phyloP scores from a whole-genome alignment of 1,140 invertebrate species.

The Ceratina calcarata region DNA sequence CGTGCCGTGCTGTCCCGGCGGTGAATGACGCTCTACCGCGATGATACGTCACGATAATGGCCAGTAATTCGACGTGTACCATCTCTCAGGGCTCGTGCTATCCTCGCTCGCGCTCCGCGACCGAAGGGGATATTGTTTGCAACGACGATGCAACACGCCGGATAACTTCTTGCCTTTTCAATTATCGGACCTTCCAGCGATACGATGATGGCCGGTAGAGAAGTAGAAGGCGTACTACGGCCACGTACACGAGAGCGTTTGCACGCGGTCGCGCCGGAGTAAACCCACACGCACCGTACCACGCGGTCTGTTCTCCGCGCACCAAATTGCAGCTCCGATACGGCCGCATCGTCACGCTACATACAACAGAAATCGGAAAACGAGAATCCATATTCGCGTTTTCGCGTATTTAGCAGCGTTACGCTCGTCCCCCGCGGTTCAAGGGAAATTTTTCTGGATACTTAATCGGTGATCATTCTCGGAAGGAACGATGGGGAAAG shows the following conservation, averaged over 20 bases:
- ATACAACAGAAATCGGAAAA: not conserved
- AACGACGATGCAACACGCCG: conserved; percentile 41
- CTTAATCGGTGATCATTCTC: not conserved
- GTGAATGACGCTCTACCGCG: conserved; percentile 68
- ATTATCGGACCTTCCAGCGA: conserved; percentile 67
- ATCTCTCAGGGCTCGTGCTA: conserved; percentile 61
- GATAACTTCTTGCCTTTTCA: conserved; percentile 68
- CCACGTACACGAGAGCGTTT: conserved; percentile 36
- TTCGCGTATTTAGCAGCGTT: too few relatives aligned
- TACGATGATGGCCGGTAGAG: conserved; percentile 56
- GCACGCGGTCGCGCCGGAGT: conserved; percentile 37
- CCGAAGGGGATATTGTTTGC: conserved; percentile 69
- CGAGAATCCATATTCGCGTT: too few relatives aligned
- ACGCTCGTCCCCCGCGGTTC: too few relatives aligned
- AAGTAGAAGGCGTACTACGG: not conserved
- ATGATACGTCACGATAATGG: conserved; percentile 76
- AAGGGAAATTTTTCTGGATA: not conserved
- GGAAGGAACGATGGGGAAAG: not conserved
- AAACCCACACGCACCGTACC: conserved; percentile 61
- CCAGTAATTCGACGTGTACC: conserved; percentile 70
- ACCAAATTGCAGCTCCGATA: conserved; percentile 51
- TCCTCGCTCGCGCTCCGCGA: conserved; percentile 43
- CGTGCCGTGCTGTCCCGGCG: conserved; percentile 2
- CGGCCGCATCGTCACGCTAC: conserved; percentile 17
- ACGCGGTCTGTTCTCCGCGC: conserved; percentile 34